Percentiles rank a stretch among this genome's conserved stretches.
Evolutionary conservation across 37 sponge, comb jelly and placozoan genomes (phyloP).

Genomic region (Geodia barretti): DNA sequence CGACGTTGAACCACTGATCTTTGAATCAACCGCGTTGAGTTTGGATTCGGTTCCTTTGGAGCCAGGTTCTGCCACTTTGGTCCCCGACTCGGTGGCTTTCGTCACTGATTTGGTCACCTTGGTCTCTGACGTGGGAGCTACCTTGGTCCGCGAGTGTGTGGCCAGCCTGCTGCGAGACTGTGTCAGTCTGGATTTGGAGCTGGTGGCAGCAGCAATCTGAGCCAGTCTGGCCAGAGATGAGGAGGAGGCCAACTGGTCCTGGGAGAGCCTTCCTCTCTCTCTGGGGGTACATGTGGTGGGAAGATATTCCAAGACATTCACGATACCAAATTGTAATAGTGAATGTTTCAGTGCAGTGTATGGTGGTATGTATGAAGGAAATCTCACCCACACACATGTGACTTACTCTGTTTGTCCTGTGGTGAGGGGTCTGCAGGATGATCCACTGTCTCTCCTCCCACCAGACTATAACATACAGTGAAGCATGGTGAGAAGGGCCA

Average conservation of each 20-base stretch:
- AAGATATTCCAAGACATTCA: too few relatives aligned
- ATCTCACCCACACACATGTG: too few relatives aligned
- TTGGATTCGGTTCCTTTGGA: not conserved
- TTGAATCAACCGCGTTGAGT: not conserved
- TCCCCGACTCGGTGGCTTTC: not conserved
- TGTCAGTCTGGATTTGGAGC: not conserved
- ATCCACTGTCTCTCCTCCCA: too few relatives aligned
- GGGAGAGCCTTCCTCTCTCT: too few relatives aligned
- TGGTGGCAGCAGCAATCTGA: not conserved
- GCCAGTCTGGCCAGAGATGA: not conserved
- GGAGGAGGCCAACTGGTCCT: not conserved
- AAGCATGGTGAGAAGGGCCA: too few relatives aligned
- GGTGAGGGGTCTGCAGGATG: too few relatives aligned
- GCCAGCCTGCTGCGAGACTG: not conserved
- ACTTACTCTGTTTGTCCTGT: too few relatives aligned
- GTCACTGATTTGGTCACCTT: not conserved
- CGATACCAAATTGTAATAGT: too few relatives aligned
- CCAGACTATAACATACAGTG: too few relatives aligned
- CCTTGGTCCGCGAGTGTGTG: not conserved
- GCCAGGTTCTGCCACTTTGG: not conserved
- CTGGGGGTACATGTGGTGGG: too few relatives aligned
- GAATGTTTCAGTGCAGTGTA: too few relatives aligned
- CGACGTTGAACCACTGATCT: not conserved
- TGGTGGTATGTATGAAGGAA: too few relatives aligned
- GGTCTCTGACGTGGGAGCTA: not conserved